These are phyloP conservation scores for Diplazon laetatorius DNA, from an alignment of 2,888 invertebrate species.

Conservation along the genomic window DNA sequence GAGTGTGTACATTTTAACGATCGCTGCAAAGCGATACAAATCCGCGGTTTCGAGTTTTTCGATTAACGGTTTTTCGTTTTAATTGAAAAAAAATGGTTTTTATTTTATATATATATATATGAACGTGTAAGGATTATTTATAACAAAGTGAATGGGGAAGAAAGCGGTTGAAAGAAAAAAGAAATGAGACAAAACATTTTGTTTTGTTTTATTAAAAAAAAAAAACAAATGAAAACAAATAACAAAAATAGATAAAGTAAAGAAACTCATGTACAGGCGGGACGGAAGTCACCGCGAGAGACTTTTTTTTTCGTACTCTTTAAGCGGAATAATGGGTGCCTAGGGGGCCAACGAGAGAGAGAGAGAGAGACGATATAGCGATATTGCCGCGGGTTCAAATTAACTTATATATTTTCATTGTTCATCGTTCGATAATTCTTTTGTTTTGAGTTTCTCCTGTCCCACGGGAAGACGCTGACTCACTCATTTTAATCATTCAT, in stretches of 20 bases:
- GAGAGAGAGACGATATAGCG: conserved; percentile 57
- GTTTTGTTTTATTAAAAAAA: too few species aligned
- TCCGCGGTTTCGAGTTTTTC: conserved; percentile 62
- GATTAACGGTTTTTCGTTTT: conserved; percentile 72
- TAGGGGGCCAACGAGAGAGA: conserved; percentile 61
- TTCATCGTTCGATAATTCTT: conserved; percentile 48
- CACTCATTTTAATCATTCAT: conserved; percentile 26
- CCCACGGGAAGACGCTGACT: conserved; percentile 26
- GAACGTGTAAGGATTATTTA: conserved; percentile 76
- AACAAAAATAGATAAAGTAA: conserved; percentile 50
- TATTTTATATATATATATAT: too few species aligned
- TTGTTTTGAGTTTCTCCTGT: conserved; percentile 34
- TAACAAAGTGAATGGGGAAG: conserved; percentile 50
- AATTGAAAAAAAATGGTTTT: too few species aligned
- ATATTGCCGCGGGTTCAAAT: conserved; percentile 50
- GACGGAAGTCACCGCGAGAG: conserved; percentile 69
- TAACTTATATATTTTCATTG: conserved; percentile 62
- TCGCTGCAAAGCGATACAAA: conserved; percentile 6
- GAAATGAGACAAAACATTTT: too few species aligned
- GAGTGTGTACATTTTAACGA: conserved; percentile 31
- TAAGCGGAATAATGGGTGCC: conserved; percentile 61
- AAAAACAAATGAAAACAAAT: too few species aligned
- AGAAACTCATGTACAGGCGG: conserved; percentile 74
- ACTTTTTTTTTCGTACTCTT: conserved; percentile 65
- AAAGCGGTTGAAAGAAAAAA: conserved; percentile 38